These are phyloP conservation scores for Peromyscus leucopus DNA, from an alignment of 2,113 vertebrate species.

Conservation along the genomic window DNA sequence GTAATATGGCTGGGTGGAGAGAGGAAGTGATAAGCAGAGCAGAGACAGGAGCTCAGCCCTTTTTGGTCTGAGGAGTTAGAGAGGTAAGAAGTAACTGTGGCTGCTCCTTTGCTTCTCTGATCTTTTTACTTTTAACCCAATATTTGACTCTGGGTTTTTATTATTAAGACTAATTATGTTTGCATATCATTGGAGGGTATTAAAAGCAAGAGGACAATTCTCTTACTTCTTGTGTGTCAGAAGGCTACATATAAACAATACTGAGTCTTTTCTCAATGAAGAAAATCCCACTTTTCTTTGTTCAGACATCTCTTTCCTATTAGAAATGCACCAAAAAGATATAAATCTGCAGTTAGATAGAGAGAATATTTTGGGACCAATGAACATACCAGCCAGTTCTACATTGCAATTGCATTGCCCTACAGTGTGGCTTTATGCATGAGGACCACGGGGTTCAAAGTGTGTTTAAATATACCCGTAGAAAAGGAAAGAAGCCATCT, in stretches of 20 bases:
- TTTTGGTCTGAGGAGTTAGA: too few species aligned
- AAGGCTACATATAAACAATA: background rate
- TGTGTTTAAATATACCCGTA: conserved; percentile 65
- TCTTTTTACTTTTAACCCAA: too few species aligned
- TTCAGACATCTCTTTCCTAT: conserved; percentile 71
- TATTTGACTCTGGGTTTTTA: too few species aligned
- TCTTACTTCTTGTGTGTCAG: background rate
- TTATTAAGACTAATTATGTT: too few species aligned
- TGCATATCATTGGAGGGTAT: background rate
- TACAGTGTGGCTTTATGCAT: conserved; percentile 58
- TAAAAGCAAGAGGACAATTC: background rate
- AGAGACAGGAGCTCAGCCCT: too few species aligned
- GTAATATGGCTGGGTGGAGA: too few species aligned
- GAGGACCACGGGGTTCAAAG: conserved; percentile 63
- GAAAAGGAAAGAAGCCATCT: conserved; percentile 75
- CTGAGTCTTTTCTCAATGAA: conserved; percentile 6
- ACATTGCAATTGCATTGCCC: conserved; percentile 72
- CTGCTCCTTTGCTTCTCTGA: too few species aligned
- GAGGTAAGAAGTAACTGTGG: too few species aligned
- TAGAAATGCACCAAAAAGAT: conserved; percentile 75
- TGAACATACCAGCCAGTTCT: conserved; percentile 75
- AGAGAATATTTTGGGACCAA: conserved; percentile 80
- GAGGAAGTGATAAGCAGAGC: too few species aligned
- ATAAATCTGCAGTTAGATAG: conserved; percentile 71
- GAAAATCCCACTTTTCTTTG: background rate